Conservation (phyloP, 2,888 invertebrate genomes). For the Steinernema carpocapsae region DNA sequence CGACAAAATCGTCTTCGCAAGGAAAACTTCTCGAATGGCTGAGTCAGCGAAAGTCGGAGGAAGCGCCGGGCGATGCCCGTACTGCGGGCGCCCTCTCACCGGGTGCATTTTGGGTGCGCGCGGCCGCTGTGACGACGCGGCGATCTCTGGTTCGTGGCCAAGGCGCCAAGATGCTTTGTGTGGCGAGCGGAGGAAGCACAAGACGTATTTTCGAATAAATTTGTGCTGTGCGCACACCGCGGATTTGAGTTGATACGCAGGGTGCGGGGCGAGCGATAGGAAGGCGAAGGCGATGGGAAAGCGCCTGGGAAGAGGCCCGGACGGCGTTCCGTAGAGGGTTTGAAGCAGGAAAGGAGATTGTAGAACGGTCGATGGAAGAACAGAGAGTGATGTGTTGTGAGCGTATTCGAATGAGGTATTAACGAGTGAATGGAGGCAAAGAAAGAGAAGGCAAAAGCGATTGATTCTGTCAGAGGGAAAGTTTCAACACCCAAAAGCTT, state of each 20-base stretch:
- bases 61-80: not conserved
- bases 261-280: too few relatives aligned
- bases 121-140: not conserved
- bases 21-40: not conserved
- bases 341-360: too few relatives aligned
- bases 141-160: constrained; percentile 27
- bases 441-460: too few relatives aligned
- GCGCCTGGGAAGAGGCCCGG: not conserved
- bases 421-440: too few relatives aligned
- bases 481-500: too few relatives aligned
- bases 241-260: too few relatives aligned
- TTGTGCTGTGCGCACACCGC: not conserved
- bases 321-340: too few relatives aligned
- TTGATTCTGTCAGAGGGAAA: too few relatives aligned
- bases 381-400: too few relatives aligned
- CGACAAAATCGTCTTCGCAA: constrained; percentile 9
- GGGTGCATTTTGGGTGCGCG: constrained; percentile 28
- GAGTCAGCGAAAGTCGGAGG: not conserved
- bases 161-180: not conserved
- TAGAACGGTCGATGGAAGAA: too few relatives aligned
- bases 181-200: not conserved
- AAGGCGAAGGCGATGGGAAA: not conserved
- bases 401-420: too few relatives aligned
- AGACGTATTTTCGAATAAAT: not conserved
- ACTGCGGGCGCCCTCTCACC: too few relatives aligned